Evolutionary conservation across 1,140 invertebrate species (phyloP).

Genomic region (Micrasema longulum): DNA sequence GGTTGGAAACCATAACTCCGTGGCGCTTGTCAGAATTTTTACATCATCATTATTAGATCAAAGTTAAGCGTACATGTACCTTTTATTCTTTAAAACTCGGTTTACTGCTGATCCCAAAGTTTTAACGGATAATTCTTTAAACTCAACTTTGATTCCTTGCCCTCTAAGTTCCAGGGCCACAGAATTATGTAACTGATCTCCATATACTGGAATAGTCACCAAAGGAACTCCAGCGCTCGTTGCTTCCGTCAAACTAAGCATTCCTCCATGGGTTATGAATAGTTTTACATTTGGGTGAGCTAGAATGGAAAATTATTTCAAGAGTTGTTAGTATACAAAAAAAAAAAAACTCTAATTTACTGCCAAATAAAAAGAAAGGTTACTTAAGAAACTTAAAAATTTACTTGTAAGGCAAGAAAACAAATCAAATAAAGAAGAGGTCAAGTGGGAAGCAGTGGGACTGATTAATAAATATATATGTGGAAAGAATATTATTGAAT

Average conservation of each 20-base stretch:
- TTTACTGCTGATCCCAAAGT: not conserved
- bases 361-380: too few species aligned
- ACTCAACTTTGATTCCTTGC: conserved; percentile 55
- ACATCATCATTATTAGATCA: not conserved
- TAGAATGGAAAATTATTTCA: conserved; percentile 16
- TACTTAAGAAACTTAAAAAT: too few species aligned
- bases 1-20: not conserved
- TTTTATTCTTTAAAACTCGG: not conserved
- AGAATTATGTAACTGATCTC: conserved; percentile 64
- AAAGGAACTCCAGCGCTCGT: conserved; percentile 57
- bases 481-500: too few species aligned
- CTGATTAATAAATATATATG: too few species aligned
- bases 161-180: conserved; percentile 57
- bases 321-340: too few species aligned
- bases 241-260: conserved; percentile 63
- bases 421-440: too few species aligned
- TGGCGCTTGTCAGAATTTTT: not conserved
- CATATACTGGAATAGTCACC: conserved; percentile 58
- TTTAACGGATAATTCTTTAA: not conserved
- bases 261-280: conserved; percentile 71
- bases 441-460: too few species aligned
- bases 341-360: too few species aligned
- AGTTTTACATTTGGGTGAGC: conserved; percentile 34
- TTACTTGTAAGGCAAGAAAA: too few species aligned
- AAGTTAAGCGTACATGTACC: not conserved